Base-by-base conservation (phyloP, 2,113 vertebrate genomes). In the Spheniscus mendiculus region DNA sequence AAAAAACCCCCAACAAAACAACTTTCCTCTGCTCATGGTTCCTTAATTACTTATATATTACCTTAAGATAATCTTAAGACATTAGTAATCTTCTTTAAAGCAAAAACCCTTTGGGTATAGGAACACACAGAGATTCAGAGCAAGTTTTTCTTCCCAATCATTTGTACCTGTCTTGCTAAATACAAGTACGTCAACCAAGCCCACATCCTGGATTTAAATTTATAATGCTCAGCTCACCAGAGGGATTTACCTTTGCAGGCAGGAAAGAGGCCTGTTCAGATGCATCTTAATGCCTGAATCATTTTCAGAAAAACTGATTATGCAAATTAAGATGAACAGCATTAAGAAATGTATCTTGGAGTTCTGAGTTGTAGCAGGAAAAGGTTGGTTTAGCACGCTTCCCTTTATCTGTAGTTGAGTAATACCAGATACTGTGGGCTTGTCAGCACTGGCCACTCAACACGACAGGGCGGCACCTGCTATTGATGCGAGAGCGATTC, bases 291-390 rank as follows among this genome's bases (percentile, higher is more conserved):
- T 93, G 91, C 52, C 93, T 94, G 89, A 96, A 96, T 96, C 58
- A 94, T 94, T 97, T 93, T 91, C 89, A 95, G 94, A 91, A 96
- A 95, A 97, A 93, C 86, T 95, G 87, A 94, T 96, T 92, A 97
- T 96, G 94, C 82, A 97, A 96, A 97, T 95, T 62, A 95, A 78
- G 40, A 77, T 56, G 83, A 94, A 92, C 61, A 81, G 36, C 56
- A 93, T 94, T 97, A 92, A 91, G 72, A 82, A 93, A 90, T 26
- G 9, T 53, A 81, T 87, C 81, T 89, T 49, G 15, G 40, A 79
- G 56, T 96, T 83, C 63, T 13, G 67, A 91, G 17, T 17, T 52
- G 69, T 13, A 71, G 49, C 30, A 74, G 70, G 70, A 58, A 58
- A 87, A 65, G 11, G 26, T 29, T 89, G n/a, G 12, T 69, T 81